A percentile compares a stretch with the other conserved stretches of the same genome.
phyloP scores from a whole-genome alignment of 2,113 vertebrate genomes.

The Mormyrus lacerda region DNA sequence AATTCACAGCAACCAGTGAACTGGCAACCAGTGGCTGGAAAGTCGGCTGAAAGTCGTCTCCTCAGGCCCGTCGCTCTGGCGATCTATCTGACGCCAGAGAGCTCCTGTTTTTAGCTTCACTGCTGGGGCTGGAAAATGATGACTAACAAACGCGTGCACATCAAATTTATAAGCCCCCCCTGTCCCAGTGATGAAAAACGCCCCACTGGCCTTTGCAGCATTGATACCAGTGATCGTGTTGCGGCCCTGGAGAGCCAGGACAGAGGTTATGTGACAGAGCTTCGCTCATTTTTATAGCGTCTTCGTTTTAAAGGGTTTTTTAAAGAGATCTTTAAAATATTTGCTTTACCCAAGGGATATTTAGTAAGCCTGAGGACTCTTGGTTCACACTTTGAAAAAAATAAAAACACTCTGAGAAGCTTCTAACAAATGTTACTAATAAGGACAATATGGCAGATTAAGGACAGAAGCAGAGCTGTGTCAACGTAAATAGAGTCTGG shows the following conservation, averaged over 20 bases:
- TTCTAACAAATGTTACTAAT: conserved; percentile 2
- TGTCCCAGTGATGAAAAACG: not conserved
- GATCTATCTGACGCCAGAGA: not conserved
- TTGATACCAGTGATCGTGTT: not conserved
- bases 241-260: not conserved
- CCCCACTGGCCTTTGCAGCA: not conserved
- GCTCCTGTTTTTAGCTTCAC: not conserved
- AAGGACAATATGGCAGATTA: not conserved
- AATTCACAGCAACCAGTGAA: not conserved
- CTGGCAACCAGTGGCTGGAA: not conserved
- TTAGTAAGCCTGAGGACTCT: not conserved
- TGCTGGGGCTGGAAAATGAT: not conserved
- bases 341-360: conserved; percentile 1
- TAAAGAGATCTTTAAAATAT: not conserved
- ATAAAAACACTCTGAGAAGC: not conserved
- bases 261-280: not conserved
- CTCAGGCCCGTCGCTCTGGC: not conserved
- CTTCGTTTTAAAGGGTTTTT: not conserved
- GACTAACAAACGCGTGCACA: not conserved
- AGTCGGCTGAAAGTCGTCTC: not conserved
- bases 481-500: not conserved
- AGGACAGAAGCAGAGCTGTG: not conserved
- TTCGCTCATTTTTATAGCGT: not conserved
- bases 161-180: not conserved
- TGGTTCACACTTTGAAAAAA: not conserved